Evolutionary conservation across 2,113 vertebrate genomes (phyloP).

Genomic region (Ageneiosus marmoratus): DNA sequence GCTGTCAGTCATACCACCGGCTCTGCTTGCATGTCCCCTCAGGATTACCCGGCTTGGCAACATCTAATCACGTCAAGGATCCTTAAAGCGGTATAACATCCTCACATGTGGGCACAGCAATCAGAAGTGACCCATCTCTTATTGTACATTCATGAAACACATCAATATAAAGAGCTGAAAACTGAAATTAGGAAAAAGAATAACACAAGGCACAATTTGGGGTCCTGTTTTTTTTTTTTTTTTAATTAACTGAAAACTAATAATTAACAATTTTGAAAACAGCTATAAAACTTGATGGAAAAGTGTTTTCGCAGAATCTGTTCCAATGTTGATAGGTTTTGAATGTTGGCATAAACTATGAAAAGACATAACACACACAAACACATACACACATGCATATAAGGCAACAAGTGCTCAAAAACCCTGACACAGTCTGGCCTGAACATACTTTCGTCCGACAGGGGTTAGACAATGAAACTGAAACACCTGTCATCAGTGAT

Average conservation of each 20-base stretch:
- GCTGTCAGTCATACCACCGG: constrained; percentile 19
- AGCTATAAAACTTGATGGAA: not conserved
- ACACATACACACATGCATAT: constrained; percentile 31
- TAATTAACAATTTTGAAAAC: not conserved
- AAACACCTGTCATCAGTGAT: no score
- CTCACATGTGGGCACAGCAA: not conserved
- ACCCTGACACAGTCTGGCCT: constrained; percentile 28
- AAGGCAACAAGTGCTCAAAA: constrained; percentile 55
- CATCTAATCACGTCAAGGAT: constrained; percentile 64
- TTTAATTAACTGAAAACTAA: constrained; percentile 4
- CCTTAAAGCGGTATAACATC: constrained; percentile 44
- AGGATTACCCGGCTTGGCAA: constrained; percentile 39
- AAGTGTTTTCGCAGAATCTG: not conserved
- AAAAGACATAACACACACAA: constrained; percentile 44
- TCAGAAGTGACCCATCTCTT: not conserved
- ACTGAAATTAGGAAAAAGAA: not conserved
- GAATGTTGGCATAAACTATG: not conserved
- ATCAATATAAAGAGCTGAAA: not conserved
- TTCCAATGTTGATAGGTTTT: not conserved
- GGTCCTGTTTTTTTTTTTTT: constrained; percentile 8
- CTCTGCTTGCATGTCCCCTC: constrained; percentile 37
- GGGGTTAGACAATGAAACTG: no score
- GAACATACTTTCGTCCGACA: not conserved
- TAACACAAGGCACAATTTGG: not conserved
- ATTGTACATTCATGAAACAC: not conserved